Evolutionary conservation across 1,140 invertebrate species (phyloP), one percentile per base, ranked within the genome.

Genomic region (Macrocentrus cingulum): DNA sequence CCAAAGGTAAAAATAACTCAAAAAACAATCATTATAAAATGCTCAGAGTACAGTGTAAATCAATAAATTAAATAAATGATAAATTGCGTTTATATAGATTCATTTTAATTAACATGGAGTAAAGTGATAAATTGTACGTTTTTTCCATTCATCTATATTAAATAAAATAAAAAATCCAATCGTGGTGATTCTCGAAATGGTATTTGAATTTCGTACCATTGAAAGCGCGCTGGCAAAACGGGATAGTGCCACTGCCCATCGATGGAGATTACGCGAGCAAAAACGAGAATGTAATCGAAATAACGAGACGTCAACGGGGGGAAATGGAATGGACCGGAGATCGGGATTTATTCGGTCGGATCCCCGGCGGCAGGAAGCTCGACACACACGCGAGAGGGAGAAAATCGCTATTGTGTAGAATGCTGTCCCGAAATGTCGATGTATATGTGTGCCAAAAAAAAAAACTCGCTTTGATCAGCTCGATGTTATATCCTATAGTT

Each of bases 231-330:
- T 29, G 34, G 29, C 29, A 23, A 29, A 22, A 13, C 8, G 13
- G 44, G 23, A 49, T 49, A 32, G 46, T 32, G 46, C 16, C n/a
- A 25, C 19, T 37, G 34, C 20, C 44, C 62, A 62, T 64, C 66
- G 64, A 71, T 70, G 66, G 66, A 70, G 64, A 71, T 70, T 70
- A 69, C 64, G 65, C 52, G 54, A 63, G 55, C 32, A 58, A 62
- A 67, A 70, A 65, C 60, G 62, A 53, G 60, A 66, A 64, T 65
- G 63, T 72, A 67, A 72, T 72, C 67, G 67, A 66, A 66, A 67
- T 69, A 70, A 70, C 68, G 66, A 69, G 62, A 72, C 62, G 64
- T 70, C 65, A 67, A 66, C 60, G 61, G 56, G 60, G 63, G 56
- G 51, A 67, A 72, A 71, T 57, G 66, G 65, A 66, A 68, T 64